These are phyloP conservation scores for human DNA, from an alignment of 2,113 vertebrate species.

Conservation along the genomic window DNA sequence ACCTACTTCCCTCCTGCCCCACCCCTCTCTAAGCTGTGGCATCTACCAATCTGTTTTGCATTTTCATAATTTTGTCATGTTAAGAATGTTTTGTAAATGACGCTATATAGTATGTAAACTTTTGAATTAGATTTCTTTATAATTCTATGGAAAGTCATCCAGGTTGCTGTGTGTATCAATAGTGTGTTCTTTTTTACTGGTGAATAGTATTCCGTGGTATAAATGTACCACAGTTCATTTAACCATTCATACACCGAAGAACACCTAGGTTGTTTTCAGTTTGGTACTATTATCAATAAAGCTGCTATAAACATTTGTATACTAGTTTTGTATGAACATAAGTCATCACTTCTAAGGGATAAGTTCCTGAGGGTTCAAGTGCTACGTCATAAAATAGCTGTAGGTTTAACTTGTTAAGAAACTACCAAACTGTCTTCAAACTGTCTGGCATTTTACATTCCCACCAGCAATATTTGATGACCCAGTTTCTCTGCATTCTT, in stretches of 20 bases:
- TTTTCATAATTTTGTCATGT: background rate
- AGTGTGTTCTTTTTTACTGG: background rate
- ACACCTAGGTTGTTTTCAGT: background rate
- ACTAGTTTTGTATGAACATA: background rate
- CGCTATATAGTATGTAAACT: too few relatives aligned
- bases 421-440: background rate
- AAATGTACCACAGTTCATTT: background rate
- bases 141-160: background rate
- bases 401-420: background rate
- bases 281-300: background rate
- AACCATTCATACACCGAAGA: background rate
- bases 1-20: background rate
- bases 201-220: background rate
- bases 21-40: background rate
- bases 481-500: background rate
- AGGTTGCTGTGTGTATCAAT: background rate
- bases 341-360: background rate
- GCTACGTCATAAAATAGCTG: background rate
- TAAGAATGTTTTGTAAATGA: background rate
- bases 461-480: background rate
- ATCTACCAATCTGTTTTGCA: background rate
- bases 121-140: background rate
- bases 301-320: background rate
- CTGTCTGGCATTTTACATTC: background rate
- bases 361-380: background rate